Percentiles rank a stretch among this genome's conserved stretches.
Conservation (phyloP, 1,140 invertebrate genomes). For the Elysia chlorotica region DNA sequence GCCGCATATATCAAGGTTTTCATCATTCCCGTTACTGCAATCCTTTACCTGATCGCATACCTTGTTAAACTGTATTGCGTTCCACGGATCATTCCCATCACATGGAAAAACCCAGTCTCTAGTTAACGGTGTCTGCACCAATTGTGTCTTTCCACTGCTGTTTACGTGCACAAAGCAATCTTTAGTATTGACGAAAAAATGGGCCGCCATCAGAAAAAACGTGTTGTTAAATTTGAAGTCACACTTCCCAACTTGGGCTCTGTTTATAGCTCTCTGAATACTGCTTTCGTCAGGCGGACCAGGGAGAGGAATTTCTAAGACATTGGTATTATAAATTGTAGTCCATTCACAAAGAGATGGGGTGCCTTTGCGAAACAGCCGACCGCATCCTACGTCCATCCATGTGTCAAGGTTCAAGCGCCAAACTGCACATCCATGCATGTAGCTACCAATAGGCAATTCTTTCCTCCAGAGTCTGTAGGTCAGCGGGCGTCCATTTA, state of each 20-base stretch:
- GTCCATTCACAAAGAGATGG: too few species aligned
- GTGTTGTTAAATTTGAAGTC: too few species aligned
- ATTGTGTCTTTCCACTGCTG: neutral
- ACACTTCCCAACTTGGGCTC: neutral
- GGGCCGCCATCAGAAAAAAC: neutral
- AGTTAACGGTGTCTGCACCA: neutral
- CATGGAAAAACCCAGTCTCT: neutral
- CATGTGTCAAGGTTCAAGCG: neutral
- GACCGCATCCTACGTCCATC: slow-evolving; percentile 3
- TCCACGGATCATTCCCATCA: neutral
- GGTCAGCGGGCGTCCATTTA: neutral
- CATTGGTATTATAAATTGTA: too few species aligned
- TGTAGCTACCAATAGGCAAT: neutral
- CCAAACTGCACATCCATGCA: neutral
- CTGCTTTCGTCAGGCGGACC: neutral
- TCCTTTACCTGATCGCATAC: neutral
- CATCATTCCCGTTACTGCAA: neutral
- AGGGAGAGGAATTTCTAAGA: too few species aligned
- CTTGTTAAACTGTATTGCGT: neutral
- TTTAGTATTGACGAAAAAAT: neutral
- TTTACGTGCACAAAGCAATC: neutral
- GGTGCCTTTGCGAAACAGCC: neutral
- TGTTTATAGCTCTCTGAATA: neutral
- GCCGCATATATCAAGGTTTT: neutral
- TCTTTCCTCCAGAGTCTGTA: neutral